Conservation (phyloP, 2,113 vertebrate genomes). For the Aramus guarauna region DNA sequence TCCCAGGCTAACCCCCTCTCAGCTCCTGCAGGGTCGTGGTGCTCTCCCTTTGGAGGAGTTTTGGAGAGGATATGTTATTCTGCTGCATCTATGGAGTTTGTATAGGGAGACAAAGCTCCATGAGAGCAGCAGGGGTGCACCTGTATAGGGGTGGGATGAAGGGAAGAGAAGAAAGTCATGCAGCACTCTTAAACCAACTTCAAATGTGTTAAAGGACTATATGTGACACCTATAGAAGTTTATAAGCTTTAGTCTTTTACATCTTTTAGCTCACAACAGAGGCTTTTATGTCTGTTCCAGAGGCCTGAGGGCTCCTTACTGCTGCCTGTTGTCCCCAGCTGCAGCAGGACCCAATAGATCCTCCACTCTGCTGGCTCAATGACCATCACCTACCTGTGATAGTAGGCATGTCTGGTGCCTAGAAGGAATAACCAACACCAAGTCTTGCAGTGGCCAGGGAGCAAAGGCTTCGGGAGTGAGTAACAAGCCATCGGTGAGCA, state of each 20-base stretch:
- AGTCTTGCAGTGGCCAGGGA: neutral
- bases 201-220: neutral
- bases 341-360: neutral
- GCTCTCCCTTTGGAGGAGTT: conserved; percentile 51
- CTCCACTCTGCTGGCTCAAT: neutral
- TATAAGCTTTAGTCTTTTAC: neutral
- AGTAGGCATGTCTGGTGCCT: neutral
- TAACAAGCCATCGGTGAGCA: neutral
- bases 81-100: conserved; percentile 52
- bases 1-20: conserved; percentile 4
- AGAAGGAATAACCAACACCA: rapidly evolving
- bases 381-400: neutral
- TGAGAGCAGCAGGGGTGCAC: neutral
- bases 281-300: neutral
- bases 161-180: neutral
- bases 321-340: neutral
- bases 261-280: neutral
- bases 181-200: neutral
- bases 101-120: neutral
- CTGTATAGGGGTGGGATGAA: neutral
- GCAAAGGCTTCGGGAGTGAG: neutral
- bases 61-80: conserved; percentile 66
- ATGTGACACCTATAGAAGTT: neutral
- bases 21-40: conserved; percentile 59
- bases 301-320: neutral